Evolutionary conservation across 2,113 vertebrate genomes (phyloP).

Genomic region (Sclerurus mexicanus): DNA sequence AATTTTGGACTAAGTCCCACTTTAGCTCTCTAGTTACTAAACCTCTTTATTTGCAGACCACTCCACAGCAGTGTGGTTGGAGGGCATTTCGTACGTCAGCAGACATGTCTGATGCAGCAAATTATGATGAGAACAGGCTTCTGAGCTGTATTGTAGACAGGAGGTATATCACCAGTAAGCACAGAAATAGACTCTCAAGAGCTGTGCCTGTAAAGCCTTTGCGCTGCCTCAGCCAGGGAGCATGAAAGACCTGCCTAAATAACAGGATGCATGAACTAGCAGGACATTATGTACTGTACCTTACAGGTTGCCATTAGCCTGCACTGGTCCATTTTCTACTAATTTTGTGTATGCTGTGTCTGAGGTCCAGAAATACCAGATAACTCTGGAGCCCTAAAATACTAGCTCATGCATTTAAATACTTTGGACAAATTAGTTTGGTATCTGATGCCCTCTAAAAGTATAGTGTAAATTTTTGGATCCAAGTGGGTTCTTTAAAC

Average conservation of each 20-base stretch:
- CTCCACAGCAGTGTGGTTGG: constrained; percentile 1
- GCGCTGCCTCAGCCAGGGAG: background rate
- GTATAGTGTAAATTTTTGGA: background rate
- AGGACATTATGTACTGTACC: background rate
- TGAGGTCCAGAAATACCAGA: background rate
- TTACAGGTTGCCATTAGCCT: background rate
- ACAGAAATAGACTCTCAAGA: background rate
- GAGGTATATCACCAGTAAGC: background rate
- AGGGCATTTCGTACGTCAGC: background rate
- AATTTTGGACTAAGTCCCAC: background rate
- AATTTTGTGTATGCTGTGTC: background rate
- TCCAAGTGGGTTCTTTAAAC: background rate
- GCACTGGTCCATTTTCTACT: background rate
- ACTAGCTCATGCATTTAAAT: background rate
- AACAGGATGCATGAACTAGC: background rate
- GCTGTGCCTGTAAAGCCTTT: background rate
- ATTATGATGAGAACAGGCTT: background rate
- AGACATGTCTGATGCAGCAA: constrained; percentile 1
- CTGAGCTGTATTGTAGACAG: constrained; percentile 1
- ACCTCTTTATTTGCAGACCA: constrained; percentile 31
- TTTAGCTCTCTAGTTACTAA: constrained; percentile 1
- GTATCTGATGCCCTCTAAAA: background rate
- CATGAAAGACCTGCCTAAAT: background rate
- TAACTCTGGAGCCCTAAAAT: background rate
- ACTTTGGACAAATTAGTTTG: background rate